Conservation (phyloP, 2,113 vertebrate genomes). For the Lasiurus borealis region DNA sequence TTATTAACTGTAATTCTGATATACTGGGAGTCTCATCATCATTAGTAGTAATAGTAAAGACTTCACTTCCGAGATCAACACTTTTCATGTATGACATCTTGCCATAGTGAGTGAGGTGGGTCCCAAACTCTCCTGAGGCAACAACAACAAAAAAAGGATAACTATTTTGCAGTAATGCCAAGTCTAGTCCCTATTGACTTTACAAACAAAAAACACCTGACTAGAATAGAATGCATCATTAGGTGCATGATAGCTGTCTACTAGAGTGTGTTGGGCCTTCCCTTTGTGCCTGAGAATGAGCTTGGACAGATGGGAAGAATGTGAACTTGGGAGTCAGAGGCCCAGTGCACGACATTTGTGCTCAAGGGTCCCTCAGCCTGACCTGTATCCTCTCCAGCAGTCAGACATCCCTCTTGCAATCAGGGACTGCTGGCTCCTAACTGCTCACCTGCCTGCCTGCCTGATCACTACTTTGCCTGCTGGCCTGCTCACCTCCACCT, state of each 20-base stretch:
- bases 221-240: neutral
- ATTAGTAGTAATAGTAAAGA: neutral
- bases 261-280: neutral
- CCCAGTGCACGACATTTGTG: no score
- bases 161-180: neutral
- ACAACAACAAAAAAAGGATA: neutral
- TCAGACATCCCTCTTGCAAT: no score
- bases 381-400: no score
- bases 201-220: neutral
- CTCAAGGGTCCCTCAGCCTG: no score
- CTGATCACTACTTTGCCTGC: no score
- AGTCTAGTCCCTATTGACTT: neutral
- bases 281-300: neutral
- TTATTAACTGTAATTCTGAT: neutral
- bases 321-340: neutral
- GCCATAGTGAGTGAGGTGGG: neutral
- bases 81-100: neutral
- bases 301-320: neutral
- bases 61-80: neutral
- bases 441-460: no score
- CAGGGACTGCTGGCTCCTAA: no score
- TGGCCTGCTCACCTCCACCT: no score
- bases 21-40: neutral
- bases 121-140: conserved; percentile 13
- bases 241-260: neutral